These are phyloP conservation scores for Netelia virgata DNA, from an alignment of 2,888 invertebrate genomes.

Conservation along the genomic window DNA sequence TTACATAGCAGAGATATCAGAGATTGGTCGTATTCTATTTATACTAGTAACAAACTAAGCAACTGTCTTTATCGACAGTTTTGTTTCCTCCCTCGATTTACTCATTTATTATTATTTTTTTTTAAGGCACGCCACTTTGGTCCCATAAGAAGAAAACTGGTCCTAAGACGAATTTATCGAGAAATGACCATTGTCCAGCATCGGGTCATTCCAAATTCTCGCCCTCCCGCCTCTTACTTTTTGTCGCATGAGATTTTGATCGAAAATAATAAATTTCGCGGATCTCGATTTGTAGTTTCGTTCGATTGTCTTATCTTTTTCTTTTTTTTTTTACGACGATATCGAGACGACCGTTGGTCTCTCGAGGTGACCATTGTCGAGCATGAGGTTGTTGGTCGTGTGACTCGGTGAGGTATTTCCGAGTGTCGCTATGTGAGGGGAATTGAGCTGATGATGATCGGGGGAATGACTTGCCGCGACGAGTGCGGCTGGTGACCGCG, in stretches of 20 bases:
- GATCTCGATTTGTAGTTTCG: neutral
- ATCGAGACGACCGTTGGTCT: constrained; percentile 87
- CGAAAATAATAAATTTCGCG: neutral
- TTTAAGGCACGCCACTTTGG: neutral
- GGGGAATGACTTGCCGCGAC: constrained; percentile 80
- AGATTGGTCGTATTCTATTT: constrained; percentile 38
- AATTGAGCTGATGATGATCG: constrained; percentile 78
- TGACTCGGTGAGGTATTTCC: constrained; percentile 78
- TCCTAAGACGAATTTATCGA: neutral
- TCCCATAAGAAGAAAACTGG: neutral
- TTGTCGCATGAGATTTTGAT: constrained; percentile 16
- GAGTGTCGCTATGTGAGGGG: constrained; percentile 81
- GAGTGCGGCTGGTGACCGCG: constrained; percentile 79
- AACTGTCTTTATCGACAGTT: neutral
- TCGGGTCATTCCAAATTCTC: constrained; percentile 46
- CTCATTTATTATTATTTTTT: constrained; percentile 14
- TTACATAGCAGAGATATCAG: constrained; percentile 42
- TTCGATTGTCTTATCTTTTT: neutral
- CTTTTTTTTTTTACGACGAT: constrained; percentile 75
- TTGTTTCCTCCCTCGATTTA: constrained; percentile 1
- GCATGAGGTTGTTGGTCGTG: constrained; percentile 75
- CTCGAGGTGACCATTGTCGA: constrained; percentile 84
- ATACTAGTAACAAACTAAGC: too few relatives aligned
- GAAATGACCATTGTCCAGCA: constrained; percentile 56
- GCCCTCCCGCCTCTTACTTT: constrained; percentile 10